A percentile compares a stretch with the other conserved stretches of the same genome.
phyloP scores from a whole-genome alignment of 1,140 invertebrate genomes.

The Ruditapes philippinarum region DNA sequence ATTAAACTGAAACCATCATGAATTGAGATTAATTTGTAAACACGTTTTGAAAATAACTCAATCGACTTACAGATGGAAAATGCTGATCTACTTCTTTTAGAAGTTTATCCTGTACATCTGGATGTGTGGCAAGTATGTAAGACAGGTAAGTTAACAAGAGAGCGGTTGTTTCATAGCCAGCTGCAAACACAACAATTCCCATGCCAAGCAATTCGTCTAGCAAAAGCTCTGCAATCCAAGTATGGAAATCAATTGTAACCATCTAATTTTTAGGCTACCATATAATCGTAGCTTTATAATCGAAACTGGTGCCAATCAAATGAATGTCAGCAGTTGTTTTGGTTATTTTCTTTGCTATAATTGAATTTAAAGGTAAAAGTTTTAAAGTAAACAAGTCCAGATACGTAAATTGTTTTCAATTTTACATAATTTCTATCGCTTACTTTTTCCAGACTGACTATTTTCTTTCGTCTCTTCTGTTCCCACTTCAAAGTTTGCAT shows the following conservation, averaged over 20 bases:
- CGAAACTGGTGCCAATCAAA: no score
- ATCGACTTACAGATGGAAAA: conserved; percentile 22
- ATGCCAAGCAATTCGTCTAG: conserved; percentile 90
- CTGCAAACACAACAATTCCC: conserved; percentile 90
- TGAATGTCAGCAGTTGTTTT: no score
- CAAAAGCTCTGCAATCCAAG: conserved; percentile 68
- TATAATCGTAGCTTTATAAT: no score
- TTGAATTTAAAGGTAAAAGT: no score
- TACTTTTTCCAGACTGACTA: background rate
- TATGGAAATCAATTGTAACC: no score
- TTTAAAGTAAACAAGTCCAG: no score
- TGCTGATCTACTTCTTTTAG: conserved; percentile 57
- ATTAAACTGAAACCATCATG: no score
- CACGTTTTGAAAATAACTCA: background rate
- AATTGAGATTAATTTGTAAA: no score
- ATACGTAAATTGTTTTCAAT: no score
- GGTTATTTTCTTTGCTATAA: no score
- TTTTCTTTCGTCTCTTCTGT: background rate
- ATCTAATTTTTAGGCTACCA: no score
- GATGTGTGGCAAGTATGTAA: conserved; percentile 88
- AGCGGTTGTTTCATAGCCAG: conserved; percentile 90
- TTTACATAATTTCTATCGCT: no score
- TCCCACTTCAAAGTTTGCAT: conserved; percentile 32
- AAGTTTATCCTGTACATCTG: conserved; percentile 67
- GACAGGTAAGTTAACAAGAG: conserved; percentile 88